phyloP scores from a whole-genome alignment of 2,113 vertebrate genomes.

The Ginglymostoma cirratum region DNA sequence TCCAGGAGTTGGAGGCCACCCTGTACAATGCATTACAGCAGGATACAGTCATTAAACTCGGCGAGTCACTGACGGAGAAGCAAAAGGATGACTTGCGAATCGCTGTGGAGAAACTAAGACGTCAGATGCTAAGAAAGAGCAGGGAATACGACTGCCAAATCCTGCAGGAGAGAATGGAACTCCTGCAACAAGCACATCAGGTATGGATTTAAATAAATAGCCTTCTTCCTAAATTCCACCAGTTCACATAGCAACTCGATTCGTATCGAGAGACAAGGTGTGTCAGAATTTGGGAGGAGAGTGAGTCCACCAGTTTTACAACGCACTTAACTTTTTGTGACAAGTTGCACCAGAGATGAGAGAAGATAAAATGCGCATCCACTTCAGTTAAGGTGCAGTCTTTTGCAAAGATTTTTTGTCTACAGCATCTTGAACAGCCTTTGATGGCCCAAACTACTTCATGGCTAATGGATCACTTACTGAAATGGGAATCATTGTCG shows the following conservation, averaged over 20 bases:
- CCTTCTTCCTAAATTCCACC: background rate
- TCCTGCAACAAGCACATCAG: constrained; percentile 95
- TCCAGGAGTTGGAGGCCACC: constrained; percentile 96
- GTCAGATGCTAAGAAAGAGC: constrained; percentile 96
- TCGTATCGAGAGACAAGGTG: background rate
- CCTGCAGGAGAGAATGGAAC: constrained; percentile 94
- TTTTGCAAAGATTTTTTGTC: background rate
- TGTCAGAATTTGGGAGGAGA: background rate
- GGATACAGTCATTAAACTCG: constrained; percentile 92
- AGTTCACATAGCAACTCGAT: background rate
- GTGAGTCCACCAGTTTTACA: background rate
- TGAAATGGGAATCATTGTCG: background rate
- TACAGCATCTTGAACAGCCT: background rate
- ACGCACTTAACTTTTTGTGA: background rate
- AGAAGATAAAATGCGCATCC: background rate
- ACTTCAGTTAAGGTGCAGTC: background rate
- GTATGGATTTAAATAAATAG: constrained; percentile 47
- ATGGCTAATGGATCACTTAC: too few species aligned
- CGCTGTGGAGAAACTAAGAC: constrained; percentile 85
- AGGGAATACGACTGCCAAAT: constrained; percentile 95
- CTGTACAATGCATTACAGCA: constrained; percentile 97
- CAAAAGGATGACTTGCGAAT: constrained; percentile 87
- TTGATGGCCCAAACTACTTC: background rate
- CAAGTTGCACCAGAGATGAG: background rate
- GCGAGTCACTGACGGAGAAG: constrained; percentile 82